Conservation (phyloP, 2,888 invertebrate genomes). For the Drosophila acutilabella region DNA sequence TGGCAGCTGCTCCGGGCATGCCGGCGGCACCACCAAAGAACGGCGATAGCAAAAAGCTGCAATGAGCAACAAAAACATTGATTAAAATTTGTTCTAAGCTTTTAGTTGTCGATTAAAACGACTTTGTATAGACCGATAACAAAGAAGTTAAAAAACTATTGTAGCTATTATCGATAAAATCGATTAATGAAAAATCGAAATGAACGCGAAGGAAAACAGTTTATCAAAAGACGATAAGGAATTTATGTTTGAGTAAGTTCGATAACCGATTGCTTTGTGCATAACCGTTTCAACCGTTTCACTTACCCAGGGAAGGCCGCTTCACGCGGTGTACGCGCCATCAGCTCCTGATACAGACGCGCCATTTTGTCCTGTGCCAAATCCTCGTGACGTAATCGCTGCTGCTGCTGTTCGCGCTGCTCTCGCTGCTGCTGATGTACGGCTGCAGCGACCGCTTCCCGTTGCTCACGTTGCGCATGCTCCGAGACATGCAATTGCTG, state of each 20-base stretch:
- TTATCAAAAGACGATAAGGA: too few species aligned
- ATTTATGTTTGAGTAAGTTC: too few species aligned
- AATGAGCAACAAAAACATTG: neutral
- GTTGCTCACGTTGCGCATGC: slow-evolving; percentile 84
- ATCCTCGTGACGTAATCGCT: slow-evolving; percentile 87
- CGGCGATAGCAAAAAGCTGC: slow-evolving; percentile 92
- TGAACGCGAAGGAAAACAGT: too few species aligned
- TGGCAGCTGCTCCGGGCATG: slow-evolving; percentile 82
- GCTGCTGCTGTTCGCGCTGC: slow-evolving; percentile 91
- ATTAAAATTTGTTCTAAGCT: neutral
- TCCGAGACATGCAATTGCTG: slow-evolving; percentile 41
- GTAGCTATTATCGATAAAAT: too few species aligned
- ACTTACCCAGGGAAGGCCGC: slow-evolving; percentile 92
- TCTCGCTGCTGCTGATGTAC: slow-evolving; percentile 84
- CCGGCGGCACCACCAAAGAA: slow-evolving; percentile 88
- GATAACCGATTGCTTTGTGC: neutral
- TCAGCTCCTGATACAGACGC: slow-evolving; percentile 97
- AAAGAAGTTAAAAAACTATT: too few species aligned
- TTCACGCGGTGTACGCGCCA: slow-evolving; percentile 92
- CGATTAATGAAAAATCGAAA: neutral
- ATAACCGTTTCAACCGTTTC: neutral
- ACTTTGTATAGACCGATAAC: too few species aligned
- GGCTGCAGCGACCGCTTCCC: slow-evolving; percentile 83
- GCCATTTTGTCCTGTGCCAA: slow-evolving; percentile 98
- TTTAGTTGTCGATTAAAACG: too few species aligned